A percentile compares a stretch with the other conserved stretches of the same genome.
Conservation (phyloP, 1,140 invertebrate genomes). For the Formica exsecta region DNA sequence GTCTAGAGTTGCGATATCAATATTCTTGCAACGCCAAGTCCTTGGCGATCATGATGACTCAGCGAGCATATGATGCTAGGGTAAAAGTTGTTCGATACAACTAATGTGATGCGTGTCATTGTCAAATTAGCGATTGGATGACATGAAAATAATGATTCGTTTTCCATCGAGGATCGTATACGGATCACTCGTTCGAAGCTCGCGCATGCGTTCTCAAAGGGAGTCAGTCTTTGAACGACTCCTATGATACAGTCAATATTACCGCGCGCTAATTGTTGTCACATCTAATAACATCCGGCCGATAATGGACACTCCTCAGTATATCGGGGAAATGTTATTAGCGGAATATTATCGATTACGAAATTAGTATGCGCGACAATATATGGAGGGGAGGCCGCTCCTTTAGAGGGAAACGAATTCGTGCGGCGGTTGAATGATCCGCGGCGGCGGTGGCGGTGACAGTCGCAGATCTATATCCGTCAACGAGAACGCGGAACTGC, state of each 20-base stretch:
- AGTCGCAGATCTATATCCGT: slow-evolving; percentile 88
- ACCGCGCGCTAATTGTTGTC: slow-evolving; percentile 37
- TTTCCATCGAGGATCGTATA: slow-evolving; percentile 33
- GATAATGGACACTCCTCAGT: slow-evolving; percentile 33
- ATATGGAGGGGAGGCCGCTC: not conserved
- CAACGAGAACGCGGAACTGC: slow-evolving; percentile 93
- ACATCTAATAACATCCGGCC: slow-evolving; percentile 28
- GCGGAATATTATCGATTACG: slow-evolving; percentile 45
- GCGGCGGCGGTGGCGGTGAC: slow-evolving; percentile 86
- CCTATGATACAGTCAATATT: slow-evolving; percentile 31
- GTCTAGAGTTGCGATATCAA: slow-evolving; percentile 27
- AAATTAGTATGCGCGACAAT: slow-evolving; percentile 30
- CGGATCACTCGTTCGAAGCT: slow-evolving; percentile 24
- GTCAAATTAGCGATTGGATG: slow-evolving; percentile 3
- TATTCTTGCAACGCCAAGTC: not conserved
- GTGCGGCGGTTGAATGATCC: slow-evolving; percentile 86
- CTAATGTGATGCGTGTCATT: not conserved
- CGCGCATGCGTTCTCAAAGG: not conserved
- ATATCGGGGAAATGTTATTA: slow-evolving; percentile 35
- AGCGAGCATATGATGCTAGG: not conserved
- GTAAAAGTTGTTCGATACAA: not conserved
- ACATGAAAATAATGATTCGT: not conserved
- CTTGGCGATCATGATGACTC: not conserved
- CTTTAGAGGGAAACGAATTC: slow-evolving; percentile 85
- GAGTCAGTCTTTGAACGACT: slow-evolving; percentile 16